Evolutionary conservation across 2,888 invertebrate genomes (phyloP).

Genomic region (Tetragonisca angustula): DNA sequence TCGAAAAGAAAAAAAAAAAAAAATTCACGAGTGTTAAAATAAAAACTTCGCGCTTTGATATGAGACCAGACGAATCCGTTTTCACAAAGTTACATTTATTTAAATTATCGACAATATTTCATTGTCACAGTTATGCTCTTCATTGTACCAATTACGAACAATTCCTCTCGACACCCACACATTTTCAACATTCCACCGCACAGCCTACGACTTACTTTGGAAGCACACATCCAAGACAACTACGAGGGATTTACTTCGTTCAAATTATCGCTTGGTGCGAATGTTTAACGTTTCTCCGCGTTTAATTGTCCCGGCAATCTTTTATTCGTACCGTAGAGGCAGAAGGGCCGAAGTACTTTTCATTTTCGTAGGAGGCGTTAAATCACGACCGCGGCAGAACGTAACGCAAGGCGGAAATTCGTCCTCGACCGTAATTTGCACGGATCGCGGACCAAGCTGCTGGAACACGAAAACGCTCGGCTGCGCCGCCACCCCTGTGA

Average conservation of each 20-base stretch:
- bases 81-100: too few relatives aligned
- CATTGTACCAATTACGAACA: neutral
- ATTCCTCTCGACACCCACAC: neutral
- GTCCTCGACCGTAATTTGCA: slow-evolving; percentile 70
- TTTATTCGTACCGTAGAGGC: slow-evolving; percentile 39
- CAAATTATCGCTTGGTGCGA: neutral
- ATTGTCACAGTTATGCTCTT: too few relatives aligned
- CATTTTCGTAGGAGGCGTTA: slow-evolving; percentile 56
- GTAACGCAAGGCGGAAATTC: slow-evolving; percentile 65
- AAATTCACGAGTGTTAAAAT: too few relatives aligned
- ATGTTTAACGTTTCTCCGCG: neutral
- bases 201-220: neutral
- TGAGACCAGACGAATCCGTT: too few relatives aligned
- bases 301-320: slow-evolving; percentile 18
- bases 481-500: slow-evolving; percentile 34
- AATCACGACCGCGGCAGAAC: slow-evolving; percentile 60
- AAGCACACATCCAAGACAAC: too few relatives aligned
- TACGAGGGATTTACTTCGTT: neutral
- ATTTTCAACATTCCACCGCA: neutral
- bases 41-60: too few relatives aligned
- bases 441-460: slow-evolving; percentile 67
- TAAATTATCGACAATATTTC: too few relatives aligned
- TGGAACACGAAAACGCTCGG: slow-evolving; percentile 66
- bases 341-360: slow-evolving; percentile 48
- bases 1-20: too few relatives aligned